Base-by-base conservation (phyloP, 2,888 invertebrate genomes). In the Clitarchus hookeri region DNA sequence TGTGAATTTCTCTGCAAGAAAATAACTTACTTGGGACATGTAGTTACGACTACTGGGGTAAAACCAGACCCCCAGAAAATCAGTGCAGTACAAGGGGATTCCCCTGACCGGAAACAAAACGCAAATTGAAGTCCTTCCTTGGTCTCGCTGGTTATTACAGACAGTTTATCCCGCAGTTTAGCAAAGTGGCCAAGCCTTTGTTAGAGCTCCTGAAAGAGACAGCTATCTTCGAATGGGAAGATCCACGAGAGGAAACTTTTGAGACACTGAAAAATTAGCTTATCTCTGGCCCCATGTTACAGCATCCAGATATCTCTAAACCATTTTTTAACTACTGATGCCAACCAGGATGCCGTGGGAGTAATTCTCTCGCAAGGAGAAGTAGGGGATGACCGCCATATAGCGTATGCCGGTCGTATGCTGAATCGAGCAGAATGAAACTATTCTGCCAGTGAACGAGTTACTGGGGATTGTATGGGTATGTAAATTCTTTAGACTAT, bases 241-340 rank as follows among this genome's bases (percentile, higher is more conserved):
- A 78, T 16, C 44, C 19, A 4, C 25, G 79, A 25, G 44, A 80
- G 16, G 8, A 19, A 2, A 53, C 80, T 12, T 78, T 84, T 48
- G 12, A 54, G 27, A 54, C 48, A 11, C 8, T 48, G 16, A 48
- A 48, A 16, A 48, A 48, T 48, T 48, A 0, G 16, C 16, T 85
- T 9, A 85, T 0, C 11, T 6, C 25, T 1, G 85, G 4, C 27
- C 26, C 65, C 0, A 16, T 85, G 23, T 54, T 53, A 82, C 16
- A 23, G n/a, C 88, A 86, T 78, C 88, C 88, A 6, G 87, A 88
- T 80, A 88, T 88, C 19, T n/a, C 26, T 0, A 6, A 79, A 36
- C 79, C 85, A 0, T 89, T 89, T 87, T n/a, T 44, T 89, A 12
- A 79, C 88, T 9, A 87, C 87, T 0, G 88, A 89, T 78, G 89